Percentiles rank a stretch among this genome's conserved stretches.
phyloP scores from a whole-genome alignment of 2,888 invertebrate species.

The Falcaria lacertinaria region DNA sequence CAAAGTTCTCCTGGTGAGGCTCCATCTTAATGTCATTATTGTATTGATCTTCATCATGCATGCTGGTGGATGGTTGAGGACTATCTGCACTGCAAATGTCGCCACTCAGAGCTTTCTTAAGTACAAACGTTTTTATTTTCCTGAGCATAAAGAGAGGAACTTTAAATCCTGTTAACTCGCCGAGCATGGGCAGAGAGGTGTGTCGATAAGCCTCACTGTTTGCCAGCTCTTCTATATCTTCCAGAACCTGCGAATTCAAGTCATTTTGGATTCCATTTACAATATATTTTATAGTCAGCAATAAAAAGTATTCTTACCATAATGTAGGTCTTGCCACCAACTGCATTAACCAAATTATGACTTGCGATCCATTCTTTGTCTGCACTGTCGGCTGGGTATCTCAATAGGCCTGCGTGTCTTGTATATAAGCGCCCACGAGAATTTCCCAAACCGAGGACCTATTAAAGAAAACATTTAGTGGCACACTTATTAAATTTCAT shows the following conservation, averaged over 20 bases:
- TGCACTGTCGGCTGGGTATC: constrained; percentile 88
- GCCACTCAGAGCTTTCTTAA: constrained; percentile 52
- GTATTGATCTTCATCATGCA: constrained; percentile 51
- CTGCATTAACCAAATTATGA: constrained; percentile 87
- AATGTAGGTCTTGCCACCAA: constrained; percentile 89
- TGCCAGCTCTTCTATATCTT: constrained; percentile 87
- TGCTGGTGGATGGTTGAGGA: constrained; percentile 59
- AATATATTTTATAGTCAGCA: too few relatives aligned
- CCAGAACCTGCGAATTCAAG: constrained; percentile 80
- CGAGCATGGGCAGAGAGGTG: constrained; percentile 81
- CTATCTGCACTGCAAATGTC: constrained; percentile 57
- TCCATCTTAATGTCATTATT: constrained; percentile 66
- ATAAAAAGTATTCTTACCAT: too few relatives aligned
- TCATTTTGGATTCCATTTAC: too few relatives aligned
- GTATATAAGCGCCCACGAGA: constrained; percentile 87
- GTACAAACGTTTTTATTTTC: constrained; percentile 85
- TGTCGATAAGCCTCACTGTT: constrained; percentile 85
- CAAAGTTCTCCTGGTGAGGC: constrained; percentile 52
- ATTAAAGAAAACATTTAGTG: background rate
- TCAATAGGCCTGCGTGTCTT: constrained; percentile 86
- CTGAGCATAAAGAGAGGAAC: constrained; percentile 86
- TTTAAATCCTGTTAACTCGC: constrained; percentile 86
- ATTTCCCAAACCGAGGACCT: constrained; percentile 86
- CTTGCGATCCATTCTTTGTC: constrained; percentile 91
- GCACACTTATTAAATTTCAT: too few relatives aligned